Percentiles rank a stretch among this genome's conserved stretches.
These are phyloP conservation scores for Oligia strigilis DNA, from an alignment of 2,888 invertebrate species.

Conservation along the genomic window DNA sequence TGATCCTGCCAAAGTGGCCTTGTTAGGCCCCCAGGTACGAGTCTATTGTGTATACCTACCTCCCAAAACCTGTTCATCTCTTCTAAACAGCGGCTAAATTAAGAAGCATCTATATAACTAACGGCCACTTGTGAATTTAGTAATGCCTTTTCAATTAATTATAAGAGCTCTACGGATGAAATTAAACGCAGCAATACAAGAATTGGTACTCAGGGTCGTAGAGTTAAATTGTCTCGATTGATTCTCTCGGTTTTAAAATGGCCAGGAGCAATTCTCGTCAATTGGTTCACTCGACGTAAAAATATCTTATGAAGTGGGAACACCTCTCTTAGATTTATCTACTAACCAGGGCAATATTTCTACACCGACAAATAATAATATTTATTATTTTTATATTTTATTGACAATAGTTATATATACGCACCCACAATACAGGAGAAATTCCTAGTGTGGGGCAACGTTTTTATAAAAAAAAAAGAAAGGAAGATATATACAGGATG, in stretches of 20 bases:
- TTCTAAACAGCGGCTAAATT: neutral
- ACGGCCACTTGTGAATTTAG: neutral
- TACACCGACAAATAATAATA: neutral
- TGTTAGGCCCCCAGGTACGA: neutral
- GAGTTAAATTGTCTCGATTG: neutral
- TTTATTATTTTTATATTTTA: no score
- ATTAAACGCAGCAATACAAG: conserved; percentile 1
- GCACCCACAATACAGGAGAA: no score
- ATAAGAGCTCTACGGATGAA: neutral
- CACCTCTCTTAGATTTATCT: neutral
- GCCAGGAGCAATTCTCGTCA: neutral
- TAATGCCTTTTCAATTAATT: neutral
- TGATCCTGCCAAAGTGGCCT: no score
- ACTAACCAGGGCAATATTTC: neutral
- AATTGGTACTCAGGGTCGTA: no score
- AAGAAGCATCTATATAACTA: no score
- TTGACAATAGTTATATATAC: no score
- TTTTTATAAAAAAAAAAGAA: no score
- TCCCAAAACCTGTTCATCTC: neutral
- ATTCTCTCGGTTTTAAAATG: neutral
- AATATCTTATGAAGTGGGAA: neutral
- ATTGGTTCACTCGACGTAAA: conserved; percentile 4
- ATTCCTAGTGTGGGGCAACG: no score
- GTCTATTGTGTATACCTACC: no score
- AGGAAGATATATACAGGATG: no score